A percentile compares a stretch with the other conserved stretches of the same genome.
Conservation (phyloP, 2,888 invertebrate genomes). For the Dione vanillae region DNA sequence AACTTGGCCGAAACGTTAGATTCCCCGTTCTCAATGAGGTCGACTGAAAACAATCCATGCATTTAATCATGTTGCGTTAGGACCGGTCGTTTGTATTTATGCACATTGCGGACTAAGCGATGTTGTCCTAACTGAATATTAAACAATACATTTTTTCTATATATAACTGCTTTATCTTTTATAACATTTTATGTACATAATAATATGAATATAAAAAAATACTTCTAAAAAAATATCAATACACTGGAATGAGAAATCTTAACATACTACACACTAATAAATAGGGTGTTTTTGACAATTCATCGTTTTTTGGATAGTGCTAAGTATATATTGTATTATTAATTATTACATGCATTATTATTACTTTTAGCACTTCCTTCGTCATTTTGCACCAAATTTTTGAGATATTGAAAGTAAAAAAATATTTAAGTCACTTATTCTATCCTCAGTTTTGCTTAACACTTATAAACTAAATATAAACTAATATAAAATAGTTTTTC, state of each 20-base stretch:
- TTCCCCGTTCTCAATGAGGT: slow-evolving; percentile 29
- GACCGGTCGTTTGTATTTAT: slow-evolving; percentile 36
- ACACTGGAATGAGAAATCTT: too few species aligned
- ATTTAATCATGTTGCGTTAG: slow-evolving; percentile 36
- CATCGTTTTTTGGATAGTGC: not conserved
- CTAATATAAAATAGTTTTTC: too few species aligned
- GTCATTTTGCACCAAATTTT: too few species aligned
- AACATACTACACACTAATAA: not conserved
- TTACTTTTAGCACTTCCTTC: too few species aligned
- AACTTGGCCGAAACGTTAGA: slow-evolving; percentile 28
- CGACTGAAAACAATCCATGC: slow-evolving; percentile 33
- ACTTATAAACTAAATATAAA: too few species aligned
- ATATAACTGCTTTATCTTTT: not conserved
- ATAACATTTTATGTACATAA: not conserved
- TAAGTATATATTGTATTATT: too few species aligned
- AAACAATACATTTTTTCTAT: slow-evolving; percentile 5
- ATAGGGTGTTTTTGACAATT: not conserved
- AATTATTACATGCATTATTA: too few species aligned
- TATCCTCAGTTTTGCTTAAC: too few species aligned
- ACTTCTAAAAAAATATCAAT: too few species aligned
- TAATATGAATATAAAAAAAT: too few species aligned
- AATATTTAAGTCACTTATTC: too few species aligned
- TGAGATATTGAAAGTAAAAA: too few species aligned
- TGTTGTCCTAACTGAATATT: slow-evolving; percentile 12
- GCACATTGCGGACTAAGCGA: slow-evolving; percentile 22